Evolutionary conservation across 2,888 invertebrate species (phyloP).

Genomic region (Ochropleura leucogaster): DNA sequence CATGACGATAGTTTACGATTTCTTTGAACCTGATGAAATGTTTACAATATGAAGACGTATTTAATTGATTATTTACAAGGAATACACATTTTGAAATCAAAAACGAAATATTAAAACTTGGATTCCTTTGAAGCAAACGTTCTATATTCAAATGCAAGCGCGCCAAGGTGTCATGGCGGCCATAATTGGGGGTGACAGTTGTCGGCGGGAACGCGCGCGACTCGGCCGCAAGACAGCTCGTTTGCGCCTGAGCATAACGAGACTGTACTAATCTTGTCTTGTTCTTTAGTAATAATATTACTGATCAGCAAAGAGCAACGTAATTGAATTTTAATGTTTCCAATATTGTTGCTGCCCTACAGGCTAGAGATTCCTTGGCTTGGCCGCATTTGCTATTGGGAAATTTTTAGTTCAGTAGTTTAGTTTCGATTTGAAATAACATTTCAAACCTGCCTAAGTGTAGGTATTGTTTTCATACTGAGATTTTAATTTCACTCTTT

Average conservation of each 20-base stretch:
- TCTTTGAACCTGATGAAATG: constrained; percentile 60
- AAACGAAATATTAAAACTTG: constrained; percentile 70
- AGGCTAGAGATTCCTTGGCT: constrained; percentile 17
- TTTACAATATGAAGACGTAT: constrained; percentile 63
- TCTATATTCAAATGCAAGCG: constrained; percentile 87
- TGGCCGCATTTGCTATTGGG: constrained; percentile 12
- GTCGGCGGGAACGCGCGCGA: constrained; percentile 74
- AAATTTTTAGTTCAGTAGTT: too few species aligned
- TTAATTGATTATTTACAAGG: constrained; percentile 68
- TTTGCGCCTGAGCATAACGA: constrained; percentile 85
- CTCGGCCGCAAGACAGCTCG: constrained; percentile 78
- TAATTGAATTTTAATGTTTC: constrained; percentile 73
- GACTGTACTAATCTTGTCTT: constrained; percentile 80
- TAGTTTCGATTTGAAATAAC: too few species aligned
- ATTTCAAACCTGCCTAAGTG: too few species aligned
- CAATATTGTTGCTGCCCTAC: constrained; percentile 27
- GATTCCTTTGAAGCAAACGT: constrained; percentile 75
- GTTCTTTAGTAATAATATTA: constrained; percentile 80
- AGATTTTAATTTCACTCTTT: too few species aligned
- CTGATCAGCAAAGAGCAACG: constrained; percentile 76
- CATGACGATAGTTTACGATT: constrained; percentile 54
- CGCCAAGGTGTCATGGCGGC: constrained; percentile 86
- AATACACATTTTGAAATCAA: constrained; percentile 61
- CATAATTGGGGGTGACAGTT: constrained; percentile 89
- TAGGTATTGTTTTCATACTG: too few species aligned